Base-by-base conservation (phyloP, 1,140 invertebrate genomes). In the Melipona quadrifasciata region DNA sequence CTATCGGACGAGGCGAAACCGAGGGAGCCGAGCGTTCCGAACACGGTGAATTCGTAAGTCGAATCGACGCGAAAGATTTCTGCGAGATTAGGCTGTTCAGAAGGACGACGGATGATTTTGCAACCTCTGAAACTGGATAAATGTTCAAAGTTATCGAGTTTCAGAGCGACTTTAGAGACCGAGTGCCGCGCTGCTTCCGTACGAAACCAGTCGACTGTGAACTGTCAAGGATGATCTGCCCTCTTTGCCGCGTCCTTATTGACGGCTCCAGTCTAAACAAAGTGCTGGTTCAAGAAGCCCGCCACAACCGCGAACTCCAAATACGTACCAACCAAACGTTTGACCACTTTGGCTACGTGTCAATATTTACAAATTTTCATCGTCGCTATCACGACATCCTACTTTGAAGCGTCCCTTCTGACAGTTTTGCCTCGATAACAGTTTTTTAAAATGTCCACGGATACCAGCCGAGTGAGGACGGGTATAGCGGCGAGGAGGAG, bases 111-210 rank as follows among this genome's bases (percentile, higher is more conserved):
- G 58, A 86, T 17, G 68, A 58, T 85, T 88, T 78, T 68, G 80
- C 51, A 77, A 77, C 53, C 76, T 80, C 84, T 73, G 87, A 90
- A 88, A 88, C 79, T 89, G 75, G 86, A 91, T 91, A 87, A 77
- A 85, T 91, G 87, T 91, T 88, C 89, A 88, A 71, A 78, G 55
- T 82, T 91, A 87, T 91, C 91, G 67, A 86, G 53, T 91, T 91
- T 91, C 91, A 75, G 19, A 64, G 47, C 70, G 80, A 89, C 82
- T 83, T 86, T 58, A 68, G 68, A 75, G 5, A 24, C 19, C 57
- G 53, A 81, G 61, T 81, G 55, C 81, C 55, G 51, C 74, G 80
- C 24, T 81, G 80, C 72, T 86, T 84, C 80, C 77, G 77, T 76
- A 88, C 73, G 81, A 82, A 39, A 19, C 70, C 71, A 90, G 21